Evolutionary conservation across 2,888 invertebrate genomes (phyloP), one percentile per base, ranked within the genome.

Genomic region (Andrena fulva): DNA sequence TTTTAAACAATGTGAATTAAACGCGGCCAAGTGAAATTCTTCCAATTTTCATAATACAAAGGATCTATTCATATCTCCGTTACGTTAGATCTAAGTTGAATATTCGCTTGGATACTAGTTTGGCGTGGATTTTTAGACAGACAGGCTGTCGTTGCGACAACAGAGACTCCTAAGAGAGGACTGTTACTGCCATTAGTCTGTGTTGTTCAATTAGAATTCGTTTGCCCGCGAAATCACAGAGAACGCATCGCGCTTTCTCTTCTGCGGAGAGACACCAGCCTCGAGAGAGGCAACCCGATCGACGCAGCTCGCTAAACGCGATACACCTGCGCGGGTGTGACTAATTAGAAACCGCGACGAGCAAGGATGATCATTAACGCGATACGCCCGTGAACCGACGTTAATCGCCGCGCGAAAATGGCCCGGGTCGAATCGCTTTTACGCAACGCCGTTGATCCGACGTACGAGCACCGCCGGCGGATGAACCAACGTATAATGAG

Each of bases 251-350:
- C 71, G 82, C 83, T 88, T 85, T 88, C 88, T 82, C 87, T 76
- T 66, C 52, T 52, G 31, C 67, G 59, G 69, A 42, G 27, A 69
- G 35, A 33, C 16, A 12, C 10, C 70, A 86, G 83, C 89, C 89
- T 82, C 84, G 74, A 72, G 76, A 69, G 79, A 85, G 82, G 88
- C 90, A 88, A 89, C 89, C 87, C 74, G 89, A 64, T 74, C 67
- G 79, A 82, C 90, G 74, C 68, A 33, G 77, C 76, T 77, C 76
- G 74, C 77, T 77, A 74, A 84, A 69, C 85, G 84, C 68, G 76
- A 85, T 89, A 84, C 89, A 90, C 89, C 89, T 89, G 89, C 78
- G 79, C 66, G 83, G 82, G 82, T 81, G 80, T 76, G 69, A 80
- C 80, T 80, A 89, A 86, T 87, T 89, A 88, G 80, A 78, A 66